A percentile compares a stretch with the other conserved stretches of the same genome.
Evolutionary conservation across 2,888 invertebrate species (phyloP).

Genomic region (Apotomis betuletana): DNA sequence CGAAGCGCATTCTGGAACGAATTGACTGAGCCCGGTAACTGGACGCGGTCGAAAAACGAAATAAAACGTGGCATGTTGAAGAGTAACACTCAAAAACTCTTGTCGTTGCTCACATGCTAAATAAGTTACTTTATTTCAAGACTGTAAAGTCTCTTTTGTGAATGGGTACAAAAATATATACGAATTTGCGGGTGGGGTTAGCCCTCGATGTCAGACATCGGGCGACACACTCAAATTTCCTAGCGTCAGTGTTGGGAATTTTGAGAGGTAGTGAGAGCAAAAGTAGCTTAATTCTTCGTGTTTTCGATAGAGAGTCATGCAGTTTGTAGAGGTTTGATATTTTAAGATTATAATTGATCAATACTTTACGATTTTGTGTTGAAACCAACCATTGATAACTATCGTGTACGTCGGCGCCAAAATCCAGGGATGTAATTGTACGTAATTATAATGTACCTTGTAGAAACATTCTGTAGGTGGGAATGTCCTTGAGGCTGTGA

Average conservation of each 20-base stretch:
- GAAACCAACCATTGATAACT: too few relatives aligned
- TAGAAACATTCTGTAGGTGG: too few relatives aligned
- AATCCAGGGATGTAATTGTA: too few relatives aligned
- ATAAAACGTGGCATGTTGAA: not conserved
- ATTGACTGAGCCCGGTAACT: constrained; percentile 5
- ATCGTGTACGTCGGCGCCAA: too few relatives aligned
- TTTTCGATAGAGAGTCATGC: not conserved
- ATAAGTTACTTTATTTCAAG: not conserved
- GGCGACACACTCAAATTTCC: not conserved
- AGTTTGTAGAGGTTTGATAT: not conserved
- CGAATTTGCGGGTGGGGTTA: not conserved
- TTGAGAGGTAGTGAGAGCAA: not conserved
- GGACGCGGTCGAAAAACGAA: constrained; percentile 1
- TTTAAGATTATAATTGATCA: too few relatives aligned
- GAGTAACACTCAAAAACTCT: not conserved
- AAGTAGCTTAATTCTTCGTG: not conserved
- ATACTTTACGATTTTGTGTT: too few relatives aligned
- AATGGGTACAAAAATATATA: not conserved
- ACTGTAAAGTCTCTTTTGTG: not conserved
- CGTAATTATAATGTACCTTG: too few relatives aligned
- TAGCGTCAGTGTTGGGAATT: not conserved
- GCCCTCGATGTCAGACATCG: not conserved
- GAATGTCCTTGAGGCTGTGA: too few relatives aligned
- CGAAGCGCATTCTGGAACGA: constrained; percentile 17
- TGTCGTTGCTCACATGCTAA: not conserved